Evolutionary conservation across 1,140 invertebrate species (phyloP).

Genomic region (Pantala flavescens): DNA sequence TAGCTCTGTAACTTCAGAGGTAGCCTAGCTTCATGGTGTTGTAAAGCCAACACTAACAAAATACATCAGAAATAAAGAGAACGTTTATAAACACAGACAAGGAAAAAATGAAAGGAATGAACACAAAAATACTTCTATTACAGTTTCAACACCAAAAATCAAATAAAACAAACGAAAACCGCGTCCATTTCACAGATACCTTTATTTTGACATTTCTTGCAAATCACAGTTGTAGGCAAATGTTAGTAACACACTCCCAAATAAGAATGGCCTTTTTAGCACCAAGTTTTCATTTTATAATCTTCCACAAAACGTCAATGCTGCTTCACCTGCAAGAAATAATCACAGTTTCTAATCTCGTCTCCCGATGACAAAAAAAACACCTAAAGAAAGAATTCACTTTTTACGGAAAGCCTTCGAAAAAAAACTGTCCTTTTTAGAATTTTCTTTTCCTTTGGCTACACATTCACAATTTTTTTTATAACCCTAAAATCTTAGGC

Average conservation of each 20-base stretch:
- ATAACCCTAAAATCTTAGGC: constrained; percentile 9
- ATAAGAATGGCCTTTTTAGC: constrained; percentile 5
- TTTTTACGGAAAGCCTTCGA: background rate
- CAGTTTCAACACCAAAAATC: too few relatives aligned
- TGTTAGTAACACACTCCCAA: constrained; percentile 5
- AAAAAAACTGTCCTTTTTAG: background rate
- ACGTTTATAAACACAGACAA: too few relatives aligned
- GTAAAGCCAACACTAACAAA: too few relatives aligned
- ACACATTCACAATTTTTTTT: background rate
- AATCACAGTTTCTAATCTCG: constrained; percentile 6
- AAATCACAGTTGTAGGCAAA: constrained; percentile 9
- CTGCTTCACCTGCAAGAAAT: background rate
- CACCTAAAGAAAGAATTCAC: background rate
- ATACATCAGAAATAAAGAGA: too few relatives aligned
- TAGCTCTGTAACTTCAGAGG: too few relatives aligned
- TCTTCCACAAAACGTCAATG: background rate
- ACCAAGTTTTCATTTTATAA: constrained; percentile 2
- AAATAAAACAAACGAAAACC: too few relatives aligned
- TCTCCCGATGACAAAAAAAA: background rate
- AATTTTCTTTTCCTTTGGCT: background rate
- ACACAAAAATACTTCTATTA: too few relatives aligned
- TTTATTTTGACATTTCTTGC: constrained; percentile 10
- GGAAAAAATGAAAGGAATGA: too few relatives aligned
- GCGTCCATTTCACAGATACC: background rate
- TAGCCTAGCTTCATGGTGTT: too few relatives aligned